Evolutionary conservation across 2,888 invertebrate species (phyloP), one percentile per base, ranked within the genome.

Genomic region (Neoitamus cyanurus): DNA sequence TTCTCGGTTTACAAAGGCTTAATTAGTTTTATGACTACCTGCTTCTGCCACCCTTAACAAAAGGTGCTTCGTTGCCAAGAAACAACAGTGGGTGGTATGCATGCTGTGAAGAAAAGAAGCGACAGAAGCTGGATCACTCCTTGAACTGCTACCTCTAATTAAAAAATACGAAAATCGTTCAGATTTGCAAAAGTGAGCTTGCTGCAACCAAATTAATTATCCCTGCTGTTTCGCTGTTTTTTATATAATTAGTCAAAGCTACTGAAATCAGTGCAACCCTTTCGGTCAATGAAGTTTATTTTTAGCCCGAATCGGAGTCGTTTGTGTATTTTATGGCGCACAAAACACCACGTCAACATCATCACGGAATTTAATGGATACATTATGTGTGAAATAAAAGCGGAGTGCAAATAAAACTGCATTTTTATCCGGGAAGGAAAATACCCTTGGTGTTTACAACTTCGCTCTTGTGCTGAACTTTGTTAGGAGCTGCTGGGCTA

Each of bases 201-300:
- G 20, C 3, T 58, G 58, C 25, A 58, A 58, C 20, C 20, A 58
- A 58, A 58, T 58, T 58, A 58, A 58, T 58, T 58, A 58, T 58
- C 58, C 58, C 15, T 58, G 20, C 58, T 20, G 28, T 70, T 70
- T 30, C 30, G 2, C 2, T n/a, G 15, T 31, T 70, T 70, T 30
- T 70, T 34, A n/a, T 58, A 70, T 70, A 70, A 70, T 70, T 70
- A 70, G 31, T 34, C 30, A 70, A 31, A 70, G 11, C 70, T n/a
- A 70, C 31, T 30, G 31, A 4, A 70, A 31, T 3, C 15, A 30
- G 31, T 13, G 34, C n/a, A 31, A 70, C 70, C 70, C 31, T 31
- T 5, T 31, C 30, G 5, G 30, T 70, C 11, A 70, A 70, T 70
- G 31, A 30, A 34, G 34, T 70, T 70, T 70, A 70, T 70, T 70